These are phyloP conservation scores for Actinernus sp. DNA, from an alignment of 92 coral and sea anemone species.

Conservation along the genomic window DNA sequence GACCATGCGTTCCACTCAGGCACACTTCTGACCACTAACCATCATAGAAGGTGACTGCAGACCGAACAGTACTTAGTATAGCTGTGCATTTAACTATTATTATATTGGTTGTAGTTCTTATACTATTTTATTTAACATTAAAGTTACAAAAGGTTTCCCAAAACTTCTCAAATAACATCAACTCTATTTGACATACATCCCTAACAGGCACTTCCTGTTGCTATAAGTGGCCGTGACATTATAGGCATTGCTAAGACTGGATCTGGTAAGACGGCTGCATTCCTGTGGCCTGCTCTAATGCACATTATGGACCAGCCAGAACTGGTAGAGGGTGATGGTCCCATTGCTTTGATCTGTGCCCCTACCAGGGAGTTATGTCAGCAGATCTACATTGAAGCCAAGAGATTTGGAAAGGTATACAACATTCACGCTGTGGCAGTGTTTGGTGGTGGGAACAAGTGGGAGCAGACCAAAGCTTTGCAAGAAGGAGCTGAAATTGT, in stretches of 20 bases:
- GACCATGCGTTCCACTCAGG: too few relatives aligned
- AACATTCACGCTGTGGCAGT: conserved; percentile 95
- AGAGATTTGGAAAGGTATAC: conserved; percentile 93
- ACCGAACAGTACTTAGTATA: too few relatives aligned
- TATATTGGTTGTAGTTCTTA: too few relatives aligned
- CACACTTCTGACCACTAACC: too few relatives aligned
- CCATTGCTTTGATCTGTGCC: conserved; percentile 97
- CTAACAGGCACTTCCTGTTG: conserved; percentile 90
- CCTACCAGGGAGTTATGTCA: conserved; percentile 99
- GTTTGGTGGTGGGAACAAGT: conserved; percentile 99
- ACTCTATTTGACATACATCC: neutral
- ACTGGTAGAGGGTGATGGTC: conserved; percentile 94
- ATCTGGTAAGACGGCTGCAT: conserved; percentile 99
- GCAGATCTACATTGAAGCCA: conserved; percentile 94
- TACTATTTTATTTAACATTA: too few relatives aligned
- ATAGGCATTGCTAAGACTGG: conserved; percentile 99
- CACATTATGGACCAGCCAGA: conserved; percentile 99
- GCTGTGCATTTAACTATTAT: too few relatives aligned
- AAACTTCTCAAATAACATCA: too few relatives aligned
- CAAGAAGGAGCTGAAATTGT: conserved; percentile 98
- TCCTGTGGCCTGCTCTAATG: conserved; percentile 96
- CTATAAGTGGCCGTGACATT: conserved; percentile 98
- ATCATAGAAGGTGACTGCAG: too few relatives aligned
- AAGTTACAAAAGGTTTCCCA: too few relatives aligned
- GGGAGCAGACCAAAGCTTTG: conserved; percentile 93